phyloP scores from a whole-genome alignment of 2,888 invertebrate species.

The Diarsia dahlii region DNA sequence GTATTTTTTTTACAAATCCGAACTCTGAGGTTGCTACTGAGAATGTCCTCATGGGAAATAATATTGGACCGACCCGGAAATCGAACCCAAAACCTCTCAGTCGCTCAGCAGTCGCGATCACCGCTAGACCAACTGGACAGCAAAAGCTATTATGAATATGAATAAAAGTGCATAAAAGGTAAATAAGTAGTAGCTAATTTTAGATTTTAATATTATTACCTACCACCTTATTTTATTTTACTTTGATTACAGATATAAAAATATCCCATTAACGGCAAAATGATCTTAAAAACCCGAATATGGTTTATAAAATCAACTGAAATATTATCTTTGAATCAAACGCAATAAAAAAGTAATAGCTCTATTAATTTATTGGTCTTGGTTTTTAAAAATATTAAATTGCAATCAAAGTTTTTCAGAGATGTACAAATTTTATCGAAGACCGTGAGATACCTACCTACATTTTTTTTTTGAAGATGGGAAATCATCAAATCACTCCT shows the following conservation, averaged over 20 bases:
- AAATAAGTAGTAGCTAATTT: neutral
- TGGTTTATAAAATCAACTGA: slow-evolving; percentile 47
- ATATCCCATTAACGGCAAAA: slow-evolving; percentile 16
- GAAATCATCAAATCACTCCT: too few relatives aligned
- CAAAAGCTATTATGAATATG: neutral
- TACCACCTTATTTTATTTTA: slow-evolving; percentile 33
- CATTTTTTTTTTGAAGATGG: too few relatives aligned
- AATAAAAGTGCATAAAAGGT: neutral
- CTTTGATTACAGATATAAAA: slow-evolving; percentile 47
- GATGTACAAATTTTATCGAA: neutral
- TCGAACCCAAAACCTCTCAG: too few relatives aligned
- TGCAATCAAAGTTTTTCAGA: slow-evolving; percentile 1
- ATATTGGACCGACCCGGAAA: too few relatives aligned
- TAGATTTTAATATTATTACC: neutral
- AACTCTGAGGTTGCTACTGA: too few relatives aligned
- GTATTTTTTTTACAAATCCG: too few relatives aligned
- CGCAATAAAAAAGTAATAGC: slow-evolving; percentile 53
- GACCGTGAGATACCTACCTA: neutral
- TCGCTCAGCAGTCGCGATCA: too few relatives aligned
- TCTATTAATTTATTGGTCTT: slow-evolving; percentile 41
- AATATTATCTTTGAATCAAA: slow-evolving; percentile 49
- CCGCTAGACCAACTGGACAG: too few relatives aligned
- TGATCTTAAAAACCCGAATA: slow-evolving; percentile 19
- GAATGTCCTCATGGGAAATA: too few relatives aligned
- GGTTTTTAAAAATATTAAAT: slow-evolving; percentile 12